Percentiles rank a stretch among this genome's conserved stretches.
Conservation (phyloP, 1,140 invertebrate genomes). For the Eriocheir sinensis region DNA sequence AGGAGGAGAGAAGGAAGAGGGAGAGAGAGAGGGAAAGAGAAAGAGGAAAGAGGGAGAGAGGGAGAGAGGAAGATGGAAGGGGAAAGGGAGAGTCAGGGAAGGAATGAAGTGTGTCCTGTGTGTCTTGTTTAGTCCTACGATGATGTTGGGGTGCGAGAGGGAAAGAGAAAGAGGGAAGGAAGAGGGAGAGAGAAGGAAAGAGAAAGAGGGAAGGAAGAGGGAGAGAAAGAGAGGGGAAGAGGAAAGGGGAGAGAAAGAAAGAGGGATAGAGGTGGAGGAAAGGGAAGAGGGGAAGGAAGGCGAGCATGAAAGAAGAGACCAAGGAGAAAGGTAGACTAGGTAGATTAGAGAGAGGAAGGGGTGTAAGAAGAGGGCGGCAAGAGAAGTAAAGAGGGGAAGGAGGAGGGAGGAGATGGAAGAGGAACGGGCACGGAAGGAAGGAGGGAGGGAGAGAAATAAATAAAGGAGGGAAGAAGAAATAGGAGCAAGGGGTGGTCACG, state of each 20-base stretch:
- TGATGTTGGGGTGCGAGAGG: background rate
- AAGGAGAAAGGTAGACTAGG: background rate
- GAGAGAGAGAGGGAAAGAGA: background rate
- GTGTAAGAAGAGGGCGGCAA: background rate
- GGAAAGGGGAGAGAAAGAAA: slow-evolving; percentile 51
- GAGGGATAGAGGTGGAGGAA: background rate
- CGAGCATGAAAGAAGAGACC: background rate
- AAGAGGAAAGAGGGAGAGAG: background rate
- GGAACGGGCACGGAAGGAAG: background rate
- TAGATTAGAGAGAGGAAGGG: background rate
- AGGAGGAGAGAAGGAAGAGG: background rate
- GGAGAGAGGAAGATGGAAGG: slow-evolving; percentile 57
- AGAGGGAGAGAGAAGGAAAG: slow-evolving; percentile 43
- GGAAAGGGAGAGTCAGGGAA: too few species aligned
- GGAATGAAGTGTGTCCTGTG: too few species aligned
- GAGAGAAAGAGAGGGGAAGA: slow-evolving; percentile 59
- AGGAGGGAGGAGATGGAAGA: background rate
- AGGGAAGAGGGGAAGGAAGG: slow-evolving; percentile 3
- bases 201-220: background rate
- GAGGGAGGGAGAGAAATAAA: background rate
- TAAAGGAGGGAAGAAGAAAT: background rate
- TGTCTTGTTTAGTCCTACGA: too few species aligned
- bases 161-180: slow-evolving; percentile 43
- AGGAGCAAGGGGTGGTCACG: background rate
- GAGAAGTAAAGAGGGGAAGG: background rate